Evolutionary conservation across 2,888 invertebrate genomes (phyloP).

Genomic region (Opisthograptis luteolata): DNA sequence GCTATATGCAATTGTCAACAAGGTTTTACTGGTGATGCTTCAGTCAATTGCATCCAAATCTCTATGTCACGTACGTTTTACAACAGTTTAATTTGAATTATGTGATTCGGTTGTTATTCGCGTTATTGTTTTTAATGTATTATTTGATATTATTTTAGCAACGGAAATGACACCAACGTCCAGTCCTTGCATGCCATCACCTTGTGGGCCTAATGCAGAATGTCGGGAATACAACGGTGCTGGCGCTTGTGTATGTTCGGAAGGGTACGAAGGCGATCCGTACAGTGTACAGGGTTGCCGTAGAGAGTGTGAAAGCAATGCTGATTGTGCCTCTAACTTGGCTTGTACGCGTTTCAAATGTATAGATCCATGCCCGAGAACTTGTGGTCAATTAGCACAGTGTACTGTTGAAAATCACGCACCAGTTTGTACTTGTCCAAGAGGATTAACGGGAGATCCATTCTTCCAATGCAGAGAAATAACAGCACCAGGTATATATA

Average conservation of each 20-base stretch:
- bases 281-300: conserved; percentile 89
- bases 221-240: conserved; percentile 92
- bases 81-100: too few species aligned
- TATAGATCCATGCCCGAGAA: conserved; percentile 92
- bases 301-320: conserved; percentile 91
- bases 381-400: conserved; percentile 91
- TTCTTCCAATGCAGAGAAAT: conserved; percentile 89
- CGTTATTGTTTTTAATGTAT: not conserved
- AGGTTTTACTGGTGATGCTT: conserved; percentile 92
- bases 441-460: conserved; percentile 92
- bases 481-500: conserved; percentile 67
- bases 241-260: conserved; percentile 92
- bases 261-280: conserved; percentile 92
- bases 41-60: conserved; percentile 86
- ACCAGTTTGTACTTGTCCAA: conserved; percentile 90
- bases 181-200: conserved; percentile 92
- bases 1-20: conserved; percentile 92
- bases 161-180: conserved; percentile 86
- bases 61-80: conserved; percentile 67
- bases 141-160: conserved; percentile 63
- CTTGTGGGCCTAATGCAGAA: conserved; percentile 94
- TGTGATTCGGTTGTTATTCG: not conserved
- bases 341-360: conserved; percentile 94
- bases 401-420: conserved; percentile 92
- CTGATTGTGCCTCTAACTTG: conserved; percentile 88